phyloP scores from a whole-genome alignment of 2,888 invertebrate species.

The Strigamia crassipes region DNA sequence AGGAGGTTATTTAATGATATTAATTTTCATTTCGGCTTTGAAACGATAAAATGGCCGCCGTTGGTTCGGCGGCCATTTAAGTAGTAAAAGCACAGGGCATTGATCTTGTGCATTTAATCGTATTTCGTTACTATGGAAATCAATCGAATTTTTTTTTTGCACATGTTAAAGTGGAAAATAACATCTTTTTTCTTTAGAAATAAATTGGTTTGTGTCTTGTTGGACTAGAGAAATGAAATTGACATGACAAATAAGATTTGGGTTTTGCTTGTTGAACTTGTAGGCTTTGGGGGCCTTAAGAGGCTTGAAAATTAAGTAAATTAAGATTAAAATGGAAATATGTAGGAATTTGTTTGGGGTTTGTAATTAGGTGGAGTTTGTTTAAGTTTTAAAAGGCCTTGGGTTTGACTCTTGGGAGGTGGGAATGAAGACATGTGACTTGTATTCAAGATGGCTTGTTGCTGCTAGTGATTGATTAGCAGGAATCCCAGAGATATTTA shows the following conservation, averaged over 20 bases:
- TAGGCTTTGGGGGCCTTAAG: no score
- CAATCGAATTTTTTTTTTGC: background rate
- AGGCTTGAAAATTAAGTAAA: no score
- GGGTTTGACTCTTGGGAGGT: background rate
- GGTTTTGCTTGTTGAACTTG: background rate
- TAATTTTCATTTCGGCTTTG: no score
- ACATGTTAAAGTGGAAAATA: background rate
- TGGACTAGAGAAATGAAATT: background rate
- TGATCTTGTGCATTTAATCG: background rate
- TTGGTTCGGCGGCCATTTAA: background rate
- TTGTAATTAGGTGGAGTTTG: no score
- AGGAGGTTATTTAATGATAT: background rate
- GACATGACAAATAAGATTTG: background rate
- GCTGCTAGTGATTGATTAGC: background rate
- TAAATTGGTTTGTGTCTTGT: background rate
- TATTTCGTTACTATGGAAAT: constrained; percentile 3
- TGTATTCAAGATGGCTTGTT: background rate
- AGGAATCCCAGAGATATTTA: background rate
- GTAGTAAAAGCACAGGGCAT: background rate
- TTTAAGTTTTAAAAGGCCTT: background rate
- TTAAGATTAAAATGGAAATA: no score
- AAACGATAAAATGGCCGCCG: no score
- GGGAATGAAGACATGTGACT: no score
- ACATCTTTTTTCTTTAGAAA: background rate
- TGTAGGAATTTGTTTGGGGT: no score